phyloP scores from a whole-genome alignment of 2,888 invertebrate species.

The Choristoneura rosaceana region DNA sequence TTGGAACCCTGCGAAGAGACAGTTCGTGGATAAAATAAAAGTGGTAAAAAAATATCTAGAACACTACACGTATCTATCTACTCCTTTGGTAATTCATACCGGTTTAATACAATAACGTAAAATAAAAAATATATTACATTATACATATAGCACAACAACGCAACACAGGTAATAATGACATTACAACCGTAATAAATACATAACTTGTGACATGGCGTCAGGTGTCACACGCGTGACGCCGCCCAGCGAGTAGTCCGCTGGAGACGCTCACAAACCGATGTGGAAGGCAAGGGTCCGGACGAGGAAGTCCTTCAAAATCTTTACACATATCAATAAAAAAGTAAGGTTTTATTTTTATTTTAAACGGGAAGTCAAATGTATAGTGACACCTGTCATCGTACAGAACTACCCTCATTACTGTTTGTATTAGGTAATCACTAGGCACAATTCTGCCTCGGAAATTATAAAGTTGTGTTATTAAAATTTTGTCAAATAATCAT shows the following conservation, averaged over 20 bases:
- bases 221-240: slow-evolving; percentile 25
- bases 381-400: not conserved
- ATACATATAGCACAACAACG: slow-evolving; percentile 67
- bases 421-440: too few species aligned
- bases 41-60: slow-evolving; percentile 72
- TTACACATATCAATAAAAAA: not conserved
- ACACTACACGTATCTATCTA: slow-evolving; percentile 78
- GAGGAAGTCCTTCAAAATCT: not conserved
- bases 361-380: not conserved
- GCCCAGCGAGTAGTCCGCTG: not conserved
- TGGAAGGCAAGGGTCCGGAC: not conserved
- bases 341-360: not conserved
- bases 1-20: slow-evolving; percentile 55
- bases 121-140: slow-evolving; percentile 64
- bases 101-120: slow-evolving; percentile 74
- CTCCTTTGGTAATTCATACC: slow-evolving; percentile 83
- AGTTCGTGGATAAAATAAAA: slow-evolving; percentile 53
- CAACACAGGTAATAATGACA: slow-evolving; percentile 57
- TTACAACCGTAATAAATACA: slow-evolving; percentile 60
- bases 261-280: not conserved
- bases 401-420: too few species aligned
- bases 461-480: not conserved
- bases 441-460: too few species aligned
- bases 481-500: slow-evolving; percentile 11
- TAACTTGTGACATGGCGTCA: slow-evolving; percentile 59